A percentile compares a stretch with the other conserved stretches of the same genome.
Evolutionary conservation across 2,113 vertebrate genomes (phyloP).

Genomic region (Crocuta crocuta): DNA sequence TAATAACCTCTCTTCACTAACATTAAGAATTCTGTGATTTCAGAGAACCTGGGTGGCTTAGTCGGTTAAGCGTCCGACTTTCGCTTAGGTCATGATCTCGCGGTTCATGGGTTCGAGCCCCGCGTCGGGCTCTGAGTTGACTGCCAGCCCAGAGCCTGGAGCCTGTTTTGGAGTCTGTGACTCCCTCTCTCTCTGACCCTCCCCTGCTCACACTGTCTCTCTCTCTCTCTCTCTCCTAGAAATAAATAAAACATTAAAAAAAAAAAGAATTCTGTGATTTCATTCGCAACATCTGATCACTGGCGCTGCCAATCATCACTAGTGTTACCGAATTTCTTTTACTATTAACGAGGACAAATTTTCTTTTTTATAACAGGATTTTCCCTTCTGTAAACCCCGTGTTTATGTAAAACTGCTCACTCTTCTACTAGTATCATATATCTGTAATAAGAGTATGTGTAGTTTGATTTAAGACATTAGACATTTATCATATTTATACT

Average conservation of each 20-base stretch:
- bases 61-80: too few species aligned
- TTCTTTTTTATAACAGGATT: neutral
- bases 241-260: too few species aligned
- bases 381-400: neutral
- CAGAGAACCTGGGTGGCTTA: neutral
- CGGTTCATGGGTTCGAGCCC: too few species aligned
- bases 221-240: too few species aligned
- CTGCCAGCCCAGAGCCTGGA: too few species aligned
- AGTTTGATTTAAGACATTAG: neutral
- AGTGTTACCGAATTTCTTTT: neutral
- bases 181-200: too few species aligned
- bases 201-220: too few species aligned
- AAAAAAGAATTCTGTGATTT: neutral
- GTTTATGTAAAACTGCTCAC: neutral
- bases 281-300: neutral
- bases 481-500: neutral
- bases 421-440: neutral
- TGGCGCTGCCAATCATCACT: neutral
- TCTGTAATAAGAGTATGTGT: neutral
- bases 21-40: neutral
- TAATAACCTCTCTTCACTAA: neutral
- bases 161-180: too few species aligned
- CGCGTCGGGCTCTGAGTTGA: too few species aligned
- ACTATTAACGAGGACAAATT: neutral
- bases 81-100: too few species aligned